Evolutionary conservation across 2,797 vertebrate genomes (phyloP).

Genomic region (Cossypha polioptera): DNA sequence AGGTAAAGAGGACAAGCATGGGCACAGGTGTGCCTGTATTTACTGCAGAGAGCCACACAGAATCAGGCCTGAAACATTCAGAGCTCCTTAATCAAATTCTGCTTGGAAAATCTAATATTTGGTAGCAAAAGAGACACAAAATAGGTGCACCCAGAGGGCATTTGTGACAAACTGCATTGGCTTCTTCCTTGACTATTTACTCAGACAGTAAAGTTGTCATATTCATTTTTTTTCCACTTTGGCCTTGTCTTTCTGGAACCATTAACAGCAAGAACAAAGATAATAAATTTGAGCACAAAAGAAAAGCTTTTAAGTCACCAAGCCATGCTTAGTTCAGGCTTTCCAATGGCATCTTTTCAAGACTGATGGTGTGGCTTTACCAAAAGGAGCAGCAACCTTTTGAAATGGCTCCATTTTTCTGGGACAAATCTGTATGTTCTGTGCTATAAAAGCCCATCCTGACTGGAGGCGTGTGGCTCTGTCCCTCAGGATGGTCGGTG

Average conservation of each 20-base stretch:
- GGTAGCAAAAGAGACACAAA: not conserved
- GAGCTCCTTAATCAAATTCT: not conserved
- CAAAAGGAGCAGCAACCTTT: not conserved
- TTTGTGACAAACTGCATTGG: not conserved
- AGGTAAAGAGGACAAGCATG: not conserved
- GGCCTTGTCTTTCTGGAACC: not conserved
- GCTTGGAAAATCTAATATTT: not conserved
- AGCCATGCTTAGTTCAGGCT: not conserved
- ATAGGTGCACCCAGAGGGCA: not conserved
- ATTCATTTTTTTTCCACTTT: not conserved
- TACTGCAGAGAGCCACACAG: rapidly evolving
- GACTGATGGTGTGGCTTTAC: not conserved
- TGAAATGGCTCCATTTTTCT: not conserved
- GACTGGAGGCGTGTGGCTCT: not conserved
- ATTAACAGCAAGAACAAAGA: not conserved
- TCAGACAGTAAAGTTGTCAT: not conserved
- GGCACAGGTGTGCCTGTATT: not conserved
- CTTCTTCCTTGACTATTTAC: not conserved
- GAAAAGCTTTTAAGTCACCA: not conserved
- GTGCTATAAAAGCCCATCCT: not conserved
- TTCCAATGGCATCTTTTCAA: not conserved
- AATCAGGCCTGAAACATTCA: not conserved
- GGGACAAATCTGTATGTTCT: not conserved
- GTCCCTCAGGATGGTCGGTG: slow-evolving; percentile 81
- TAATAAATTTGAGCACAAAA: not conserved